phyloP scores from a whole-genome alignment of 1,140 invertebrate species.

The Solenopsis invicta region DNA sequence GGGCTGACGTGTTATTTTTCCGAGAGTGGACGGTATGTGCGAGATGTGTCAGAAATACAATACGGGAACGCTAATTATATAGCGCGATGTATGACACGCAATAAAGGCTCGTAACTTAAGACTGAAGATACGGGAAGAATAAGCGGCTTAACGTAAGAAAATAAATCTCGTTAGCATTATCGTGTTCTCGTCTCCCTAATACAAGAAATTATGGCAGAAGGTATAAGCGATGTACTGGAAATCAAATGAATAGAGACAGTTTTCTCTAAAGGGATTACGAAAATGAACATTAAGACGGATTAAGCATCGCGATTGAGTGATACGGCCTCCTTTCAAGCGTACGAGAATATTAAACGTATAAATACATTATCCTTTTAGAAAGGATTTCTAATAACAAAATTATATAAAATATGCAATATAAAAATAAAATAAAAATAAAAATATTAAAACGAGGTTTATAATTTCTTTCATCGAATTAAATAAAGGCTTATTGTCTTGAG shows the following conservation, averaged over 20 bases:
- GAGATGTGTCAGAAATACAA: slow-evolving; percentile 42
- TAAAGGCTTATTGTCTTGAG: too few species aligned
- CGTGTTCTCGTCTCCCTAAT: neutral
- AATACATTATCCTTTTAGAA: too few species aligned
- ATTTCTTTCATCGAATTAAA: too few species aligned
- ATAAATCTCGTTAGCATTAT: neutral
- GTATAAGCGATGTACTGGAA: neutral
- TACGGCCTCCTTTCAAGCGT: neutral
- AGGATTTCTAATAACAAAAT: too few species aligned
- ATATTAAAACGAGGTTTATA: too few species aligned
- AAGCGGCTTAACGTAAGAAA: slow-evolving; percentile 21
- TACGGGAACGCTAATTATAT: slow-evolving; percentile 40
- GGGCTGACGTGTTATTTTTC: slow-evolving; percentile 49
- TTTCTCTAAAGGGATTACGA: neutral
- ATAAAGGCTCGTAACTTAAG: neutral
- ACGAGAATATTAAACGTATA: neutral
- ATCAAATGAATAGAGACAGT: neutral
- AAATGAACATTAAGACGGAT: slow-evolving; percentile 22
- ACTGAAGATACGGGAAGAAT: neutral
- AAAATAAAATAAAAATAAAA: too few species aligned
- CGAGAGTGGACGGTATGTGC: slow-evolving; percentile 17
- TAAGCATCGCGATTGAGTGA: neutral
- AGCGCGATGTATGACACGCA: neutral
- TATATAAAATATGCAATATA: too few species aligned
- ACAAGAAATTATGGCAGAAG: neutral